Evolutionary conservation across 1,140 invertebrate genomes (phyloP).

Genomic region (Apis dorsata): DNA sequence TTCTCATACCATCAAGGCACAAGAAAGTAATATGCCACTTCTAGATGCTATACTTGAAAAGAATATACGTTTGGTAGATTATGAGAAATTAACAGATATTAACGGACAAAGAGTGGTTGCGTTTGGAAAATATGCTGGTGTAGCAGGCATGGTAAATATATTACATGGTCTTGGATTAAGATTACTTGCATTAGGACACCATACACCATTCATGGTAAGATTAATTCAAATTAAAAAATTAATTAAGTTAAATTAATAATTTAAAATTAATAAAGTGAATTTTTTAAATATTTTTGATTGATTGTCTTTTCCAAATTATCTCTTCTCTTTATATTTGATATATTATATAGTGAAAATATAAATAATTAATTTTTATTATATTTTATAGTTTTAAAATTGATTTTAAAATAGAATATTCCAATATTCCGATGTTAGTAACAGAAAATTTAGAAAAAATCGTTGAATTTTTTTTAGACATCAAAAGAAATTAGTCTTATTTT

Average conservation of each 20-base stretch:
- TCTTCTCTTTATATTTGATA: no score
- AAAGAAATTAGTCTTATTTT: no score
- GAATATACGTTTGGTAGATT: conserved; percentile 98
- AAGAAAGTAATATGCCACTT: conserved; percentile 98
- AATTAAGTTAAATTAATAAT: background rate
- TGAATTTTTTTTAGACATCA: no score
- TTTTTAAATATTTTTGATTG: background rate
- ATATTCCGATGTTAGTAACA: no score
- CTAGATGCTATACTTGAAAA: conserved; percentile 97
- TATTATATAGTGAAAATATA: no score
- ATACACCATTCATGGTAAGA: conserved; percentile 98
- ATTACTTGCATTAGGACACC: conserved; percentile 96
- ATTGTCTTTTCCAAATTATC: no score
- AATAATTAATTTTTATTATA: no score
- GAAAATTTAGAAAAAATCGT: no score
- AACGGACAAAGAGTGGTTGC: conserved; percentile 95
- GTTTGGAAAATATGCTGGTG: conserved; percentile 99
- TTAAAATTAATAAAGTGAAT: background rate
- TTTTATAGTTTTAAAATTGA: no score
- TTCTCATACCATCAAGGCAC: conserved; percentile 99
- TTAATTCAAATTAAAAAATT: background rate
- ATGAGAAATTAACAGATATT: conserved; percentile 96
- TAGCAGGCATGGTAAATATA: conserved; percentile 99
- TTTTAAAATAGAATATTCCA: no score
- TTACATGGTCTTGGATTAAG: conserved; percentile 97